These are phyloP conservation scores for Sebastes fasciatus DNA, from an alignment of 2,113 vertebrate genomes.

Conservation along the genomic window DNA sequence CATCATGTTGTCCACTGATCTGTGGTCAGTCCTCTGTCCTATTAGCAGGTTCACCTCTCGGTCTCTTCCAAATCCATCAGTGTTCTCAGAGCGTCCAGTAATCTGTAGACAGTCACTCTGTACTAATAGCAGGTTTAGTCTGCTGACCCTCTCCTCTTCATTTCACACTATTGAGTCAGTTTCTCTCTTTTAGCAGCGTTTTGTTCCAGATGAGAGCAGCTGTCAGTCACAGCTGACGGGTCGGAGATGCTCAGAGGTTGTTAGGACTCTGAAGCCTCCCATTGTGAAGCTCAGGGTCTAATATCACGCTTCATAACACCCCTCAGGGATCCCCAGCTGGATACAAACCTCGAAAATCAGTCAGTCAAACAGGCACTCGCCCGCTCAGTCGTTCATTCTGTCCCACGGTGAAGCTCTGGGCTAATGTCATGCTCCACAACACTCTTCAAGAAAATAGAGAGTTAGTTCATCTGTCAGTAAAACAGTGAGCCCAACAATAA, in stretches of 20 bases:
- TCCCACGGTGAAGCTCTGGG: constrained; percentile 44
- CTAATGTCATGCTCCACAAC: constrained; percentile 49
- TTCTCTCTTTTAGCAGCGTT: constrained; percentile 35
- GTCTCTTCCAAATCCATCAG: constrained; percentile 11
- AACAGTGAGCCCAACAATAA: not conserved
- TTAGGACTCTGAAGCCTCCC: constrained; percentile 52
- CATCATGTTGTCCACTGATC: constrained; percentile 6
- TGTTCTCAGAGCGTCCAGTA: constrained; percentile 12
- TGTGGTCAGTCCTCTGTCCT: not conserved
- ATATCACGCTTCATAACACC: constrained; percentile 74
- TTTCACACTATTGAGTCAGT: constrained; percentile 4
- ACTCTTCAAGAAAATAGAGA: constrained; percentile 8
- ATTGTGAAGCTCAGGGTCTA: constrained; percentile 64
- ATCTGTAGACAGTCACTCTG: constrained; percentile 18
- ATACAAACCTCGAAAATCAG: constrained; percentile 49
- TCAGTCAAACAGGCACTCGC: constrained; percentile 44
- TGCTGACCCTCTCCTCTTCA: constrained; percentile 14
- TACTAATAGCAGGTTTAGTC: constrained; percentile 44
- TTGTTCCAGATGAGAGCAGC: constrained; percentile 62
- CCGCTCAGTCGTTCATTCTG: constrained; percentile 23
- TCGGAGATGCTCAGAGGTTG: constrained; percentile 58
- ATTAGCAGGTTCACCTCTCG: not conserved
- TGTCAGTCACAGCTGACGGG: constrained; percentile 59
- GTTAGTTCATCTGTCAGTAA: constrained; percentile 27
- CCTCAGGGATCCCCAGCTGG: constrained; percentile 32